These are phyloP conservation scores for Periophthalmus magnuspinnatus DNA, from an alignment of 2,797 vertebrate species.

Conservation along the genomic window DNA sequence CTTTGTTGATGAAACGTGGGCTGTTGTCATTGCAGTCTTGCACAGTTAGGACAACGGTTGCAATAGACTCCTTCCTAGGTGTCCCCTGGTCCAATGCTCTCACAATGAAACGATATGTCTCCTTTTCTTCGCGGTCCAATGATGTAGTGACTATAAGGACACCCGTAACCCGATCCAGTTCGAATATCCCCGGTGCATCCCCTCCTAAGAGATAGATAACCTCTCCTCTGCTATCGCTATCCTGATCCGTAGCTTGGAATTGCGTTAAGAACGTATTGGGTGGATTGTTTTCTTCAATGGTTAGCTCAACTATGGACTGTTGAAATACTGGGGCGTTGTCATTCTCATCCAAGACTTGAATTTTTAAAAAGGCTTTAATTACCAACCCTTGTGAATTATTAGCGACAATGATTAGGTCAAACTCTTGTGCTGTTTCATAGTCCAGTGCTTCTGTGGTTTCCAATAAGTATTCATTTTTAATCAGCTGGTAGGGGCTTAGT, in stretches of 20 bases:
- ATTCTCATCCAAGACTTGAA: slow-evolving; percentile 92
- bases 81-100: slow-evolving; percentile 89
- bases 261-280: slow-evolving; percentile 89
- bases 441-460: slow-evolving; percentile 92
- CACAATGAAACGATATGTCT: slow-evolving; percentile 91
- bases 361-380: slow-evolving; percentile 85
- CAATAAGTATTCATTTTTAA: slow-evolving; percentile 90
- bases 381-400: slow-evolving; percentile 80
- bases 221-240: slow-evolving; percentile 86
- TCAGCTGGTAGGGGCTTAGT: slow-evolving; percentile 85
- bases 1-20: slow-evolving; percentile 96
- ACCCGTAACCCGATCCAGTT: slow-evolving; percentile 85
- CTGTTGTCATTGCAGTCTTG: slow-evolving; percentile 97
- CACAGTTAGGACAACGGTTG: slow-evolving; percentile 89
- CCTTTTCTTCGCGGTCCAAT: slow-evolving; percentile 94
- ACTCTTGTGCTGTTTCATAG: slow-evolving; percentile 86
- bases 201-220: slow-evolving; percentile 89
- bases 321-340: slow-evolving; percentile 93
- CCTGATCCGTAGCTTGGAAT: slow-evolving; percentile 89
- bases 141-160: slow-evolving; percentile 88
- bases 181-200: slow-evolving; percentile 88
- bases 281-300: slow-evolving; percentile 93
- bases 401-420: slow-evolving; percentile 86
- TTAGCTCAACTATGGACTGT: slow-evolving; percentile 86
- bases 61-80: slow-evolving; percentile 89